phyloP scores from a whole-genome alignment of 1,140 invertebrate genomes.

The Onthophagus taurus region DNA sequence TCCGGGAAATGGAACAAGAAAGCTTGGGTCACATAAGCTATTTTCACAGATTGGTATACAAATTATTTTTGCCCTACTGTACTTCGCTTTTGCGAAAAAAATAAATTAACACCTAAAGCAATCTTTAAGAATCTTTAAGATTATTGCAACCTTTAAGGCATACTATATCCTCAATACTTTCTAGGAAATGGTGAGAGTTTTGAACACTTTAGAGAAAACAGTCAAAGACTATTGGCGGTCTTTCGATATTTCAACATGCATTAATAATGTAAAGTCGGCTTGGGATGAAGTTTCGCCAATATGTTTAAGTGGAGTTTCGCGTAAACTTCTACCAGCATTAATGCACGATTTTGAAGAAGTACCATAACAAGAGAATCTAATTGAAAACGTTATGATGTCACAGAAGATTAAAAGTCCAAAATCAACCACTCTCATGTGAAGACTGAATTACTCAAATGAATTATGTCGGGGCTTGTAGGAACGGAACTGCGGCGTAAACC shows the following conservation, averaged over 20 bases:
- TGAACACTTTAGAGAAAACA: conserved; percentile 2
- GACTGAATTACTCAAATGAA: no score
- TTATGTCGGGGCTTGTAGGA: no score
- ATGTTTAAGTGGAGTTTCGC: background rate
- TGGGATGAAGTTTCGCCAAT: background rate
- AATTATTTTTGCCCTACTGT: conserved; percentile 3
- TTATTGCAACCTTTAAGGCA: conserved; percentile 6
- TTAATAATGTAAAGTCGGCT: conserved; percentile 1
- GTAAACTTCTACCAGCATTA: conserved; percentile 1
- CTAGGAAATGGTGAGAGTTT: conserved; percentile 1
- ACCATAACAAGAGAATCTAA: no score
- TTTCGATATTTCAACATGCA: no score
- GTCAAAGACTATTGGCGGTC: background rate
- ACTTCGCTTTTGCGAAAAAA: background rate
- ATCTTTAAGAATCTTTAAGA: background rate
- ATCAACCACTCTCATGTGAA: no score
- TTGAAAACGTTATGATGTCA: no score
- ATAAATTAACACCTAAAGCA: background rate
- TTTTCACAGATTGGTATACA: conserved; percentile 2
- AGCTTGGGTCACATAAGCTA: background rate
- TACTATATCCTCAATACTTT: background rate
- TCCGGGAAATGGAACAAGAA: background rate
- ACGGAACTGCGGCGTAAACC: no score
- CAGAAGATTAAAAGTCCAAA: no score
- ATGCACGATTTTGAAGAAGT: background rate